Base-by-base conservation (phyloP, 2,113 vertebrate genomes). In the Heliornis fulica region DNA sequence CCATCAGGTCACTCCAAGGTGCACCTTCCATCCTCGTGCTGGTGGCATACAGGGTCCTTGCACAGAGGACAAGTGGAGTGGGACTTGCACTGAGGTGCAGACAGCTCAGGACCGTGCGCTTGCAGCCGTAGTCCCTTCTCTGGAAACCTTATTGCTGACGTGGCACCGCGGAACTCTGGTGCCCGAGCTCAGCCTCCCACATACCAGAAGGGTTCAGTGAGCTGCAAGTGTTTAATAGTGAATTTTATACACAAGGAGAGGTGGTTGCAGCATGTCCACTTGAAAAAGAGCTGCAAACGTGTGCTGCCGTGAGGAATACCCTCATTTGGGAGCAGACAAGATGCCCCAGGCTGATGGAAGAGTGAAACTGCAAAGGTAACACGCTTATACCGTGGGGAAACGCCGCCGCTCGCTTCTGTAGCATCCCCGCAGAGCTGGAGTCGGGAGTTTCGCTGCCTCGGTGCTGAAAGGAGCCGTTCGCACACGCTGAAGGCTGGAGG, bases 281-380 rank as follows among this genome's bases (percentile, higher is more conserved):
- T 28, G 34, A 45, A 71, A 90, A 60, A 48, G 57, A 80, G 85
- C 69, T 15, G 43, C 80, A 19, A 36, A 22, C 5, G 25, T 7
- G 17, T 13, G 48, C 87, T 56, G 76, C 91, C 34, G 15, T 31
- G 79, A 95, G 81, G 77, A 87, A 94, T 23, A 41, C 61, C 40
- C 85, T 53, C 69, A 81, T 89, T 69, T 93, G 92, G 90, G 93
- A 96, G 88, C 85, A 74, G 92, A 74, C 84, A 77, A 89, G 84
- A 69, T 43, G 88, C 90, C 93, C 93, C 84, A 87, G 94, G 90
- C 92, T 94, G 90, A 71, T 89, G 82, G 88, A 84, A 64, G 69
- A 96, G 64, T 32, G 72, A 89, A 93, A 87, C 81, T 74, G 78
- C 84, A 65, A 84, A 94, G 88, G 87, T 83, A 95, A 93, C 84